Evolutionary conservation across 37 sponge, comb jelly and placozoan species (phyloP).

Genomic region (Beroe ovata): DNA sequence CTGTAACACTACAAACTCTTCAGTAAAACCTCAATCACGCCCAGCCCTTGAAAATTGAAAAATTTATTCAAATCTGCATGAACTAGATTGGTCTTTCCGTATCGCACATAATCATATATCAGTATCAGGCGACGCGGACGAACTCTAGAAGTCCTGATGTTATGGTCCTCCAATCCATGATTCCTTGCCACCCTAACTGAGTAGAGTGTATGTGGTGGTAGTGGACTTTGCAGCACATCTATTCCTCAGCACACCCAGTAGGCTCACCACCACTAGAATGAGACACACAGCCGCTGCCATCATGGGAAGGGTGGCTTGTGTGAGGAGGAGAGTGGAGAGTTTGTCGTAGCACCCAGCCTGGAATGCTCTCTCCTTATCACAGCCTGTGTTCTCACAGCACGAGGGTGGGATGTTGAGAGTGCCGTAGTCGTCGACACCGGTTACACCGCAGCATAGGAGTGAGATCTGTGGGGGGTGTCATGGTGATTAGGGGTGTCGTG

Average conservation of each 20-base stretch:
- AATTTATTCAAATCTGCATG: too few relatives aligned
- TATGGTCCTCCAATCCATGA: too few relatives aligned
- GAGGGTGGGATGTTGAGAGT: constrained; percentile 24
- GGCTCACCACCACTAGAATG: background rate
- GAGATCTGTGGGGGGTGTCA: too few relatives aligned
- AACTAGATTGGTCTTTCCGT: too few relatives aligned
- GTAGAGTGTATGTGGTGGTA: background rate
- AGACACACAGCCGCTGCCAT: background rate
- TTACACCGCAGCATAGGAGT: constrained; percentile 16
- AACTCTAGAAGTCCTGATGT: too few relatives aligned
- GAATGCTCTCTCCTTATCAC: constrained; percentile 39
- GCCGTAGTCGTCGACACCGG: constrained; percentile 22
- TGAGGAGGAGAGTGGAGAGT: constrained; percentile 19
- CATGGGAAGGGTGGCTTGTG: background rate
- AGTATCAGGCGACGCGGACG: too few relatives aligned
- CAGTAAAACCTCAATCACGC: too few relatives aligned
- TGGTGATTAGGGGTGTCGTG: too few relatives aligned
- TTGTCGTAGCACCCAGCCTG: constrained; percentile 16
- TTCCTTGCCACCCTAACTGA: too few relatives aligned
- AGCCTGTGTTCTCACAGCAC: constrained; percentile 47
- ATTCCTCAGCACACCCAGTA: background rate
- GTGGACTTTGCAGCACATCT: background rate
- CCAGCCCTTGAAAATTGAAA: too few relatives aligned
- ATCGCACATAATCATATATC: too few relatives aligned
- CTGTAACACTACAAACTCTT: too few relatives aligned